Base-by-base conservation (phyloP, 1,140 invertebrate genomes). In the Lordiphosa collinella region DNA sequence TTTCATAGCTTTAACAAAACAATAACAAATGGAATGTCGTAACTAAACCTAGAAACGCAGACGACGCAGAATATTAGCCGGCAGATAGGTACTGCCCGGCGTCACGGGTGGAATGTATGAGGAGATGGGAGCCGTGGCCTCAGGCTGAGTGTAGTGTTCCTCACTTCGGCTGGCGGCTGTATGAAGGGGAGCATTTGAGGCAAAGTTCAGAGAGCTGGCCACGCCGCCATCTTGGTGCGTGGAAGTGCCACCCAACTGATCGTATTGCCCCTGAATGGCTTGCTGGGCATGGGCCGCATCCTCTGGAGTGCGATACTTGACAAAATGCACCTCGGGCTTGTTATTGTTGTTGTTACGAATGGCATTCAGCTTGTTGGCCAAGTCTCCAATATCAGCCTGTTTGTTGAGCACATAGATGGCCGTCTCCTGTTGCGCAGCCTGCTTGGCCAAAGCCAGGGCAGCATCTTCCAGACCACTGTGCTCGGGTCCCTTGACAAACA, bases 351-450 rank as follows among this genome's bases (percentile, higher is more conserved):
- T 67, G 46, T 46, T 66, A 32, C 68, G 66, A 11, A 88, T 63
- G 37, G 53, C 32, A 29, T 86, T 86, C 35, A 88, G 31, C 38
- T 88, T 85, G 47, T 55, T 61, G 49, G 80, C 73, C 55, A 88
- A 55, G 50, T 82, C 76, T 2, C 58, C 48, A 2, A 87, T 65
- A 8, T 88, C 85, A 3, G 79, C 65, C 59, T 87, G 80, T 37
- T 86, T 88, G 56, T 72, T 72, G 4, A 88, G 69, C 7, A 88
- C 75, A 48, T 88, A 88, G 58, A 87, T 80, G 56, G 85, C 85
- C 14, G 85, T 87, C 48, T 79, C 63, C 22, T 69, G 75, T 40
- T 87, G 61, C 25, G 57, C 56, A 59, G 79, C 76, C 54, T 85
- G 80, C 63, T 88, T 88, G 37, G 86, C 84, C 40, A 88, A 36